Base-by-base conservation (phyloP, 2,888 invertebrate genomes). In the Drosophila mimica region DNA sequence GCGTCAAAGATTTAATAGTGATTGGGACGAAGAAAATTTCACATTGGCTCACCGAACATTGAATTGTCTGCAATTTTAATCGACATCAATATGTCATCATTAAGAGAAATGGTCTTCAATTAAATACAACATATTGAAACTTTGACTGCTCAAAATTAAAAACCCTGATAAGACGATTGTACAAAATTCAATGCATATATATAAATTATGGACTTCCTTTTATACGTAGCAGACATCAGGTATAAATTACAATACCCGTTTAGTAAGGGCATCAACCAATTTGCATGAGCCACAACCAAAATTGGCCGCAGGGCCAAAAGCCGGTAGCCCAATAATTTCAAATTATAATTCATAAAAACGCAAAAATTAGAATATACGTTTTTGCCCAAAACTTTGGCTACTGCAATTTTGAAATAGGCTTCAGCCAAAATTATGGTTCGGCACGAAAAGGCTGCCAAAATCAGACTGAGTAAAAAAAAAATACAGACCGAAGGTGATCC, bases 291-390 rank as follows among this genome's bases (percentile, higher is more conserved):
- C 6, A 30, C 48, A 43, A 48, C 40, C 61, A 52, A 31, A 43
- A 48, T 34, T 61, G 69, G 34, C 89, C 70, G 31, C 54, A 43
- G 77, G 82, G 71, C 51, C 33, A 73, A 78, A 89, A 83, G 88
- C 74, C 85, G 78, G 85, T 86, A 86, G 85, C 88, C 85, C 76
- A 88, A 88, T 89, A 84, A 78, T 84, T 80, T 80, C 61, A 67
- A 88, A 89, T 89, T 86, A 84, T 80, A 88, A 89, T 76, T 84
- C 88, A 89, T 86, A 88, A 86, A 76, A 89, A 70, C 60, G 60
- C 77, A 64, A 71, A 79, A 87, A 89, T 83, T 89, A 87, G 88
- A 87, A 87, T 79, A 83, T 81, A 82, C 62, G 30, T 69, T 69
- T 73, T 69, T 67, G 72, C 57, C 13, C 28, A 20, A 13, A 13